These are phyloP conservation scores for Keiferia lycopersicella DNA, from an alignment of 2,888 invertebrate genomes.

Conservation along the genomic window DNA sequence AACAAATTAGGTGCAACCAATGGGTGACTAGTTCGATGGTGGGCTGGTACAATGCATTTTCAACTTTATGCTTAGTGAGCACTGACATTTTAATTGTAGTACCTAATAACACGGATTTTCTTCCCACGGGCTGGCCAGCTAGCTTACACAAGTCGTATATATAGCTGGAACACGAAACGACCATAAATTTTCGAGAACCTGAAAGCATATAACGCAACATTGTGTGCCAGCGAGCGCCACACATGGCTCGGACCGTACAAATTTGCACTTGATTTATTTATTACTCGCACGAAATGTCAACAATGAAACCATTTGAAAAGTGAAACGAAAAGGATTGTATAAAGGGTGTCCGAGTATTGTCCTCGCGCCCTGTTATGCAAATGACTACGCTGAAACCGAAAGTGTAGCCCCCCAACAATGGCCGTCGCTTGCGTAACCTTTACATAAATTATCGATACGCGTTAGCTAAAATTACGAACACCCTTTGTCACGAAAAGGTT, in stretches of 20 bases:
- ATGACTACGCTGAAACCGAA: constrained; percentile 78
- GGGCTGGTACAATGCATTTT: not conserved
- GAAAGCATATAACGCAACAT: constrained; percentile 53
- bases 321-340: constrained; percentile 74
- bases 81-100: not conserved
- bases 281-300: constrained; percentile 73
- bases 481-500: constrained; percentile 55
- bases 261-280: constrained; percentile 78
- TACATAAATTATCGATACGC: constrained; percentile 77
- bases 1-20: constrained; percentile 53
- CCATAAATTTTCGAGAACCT: constrained; percentile 33
- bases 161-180: constrained; percentile 16
- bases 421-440: constrained; percentile 61
- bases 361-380: constrained; percentile 71
- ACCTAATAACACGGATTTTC: not conserved
- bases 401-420: constrained; percentile 63
- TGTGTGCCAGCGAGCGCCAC: constrained; percentile 45
- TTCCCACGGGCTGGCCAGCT: not conserved
- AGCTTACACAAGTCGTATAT: constrained; percentile 5
- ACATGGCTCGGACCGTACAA: constrained; percentile 66
- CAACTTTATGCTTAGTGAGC: not conserved
- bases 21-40: not conserved
- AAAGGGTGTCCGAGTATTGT: constrained; percentile 71
- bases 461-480: constrained; percentile 67
- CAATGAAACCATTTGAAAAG: constrained; percentile 74